Conservation (phyloP, 2,797 vertebrate species). For the Telmatherina bonti region DNA sequence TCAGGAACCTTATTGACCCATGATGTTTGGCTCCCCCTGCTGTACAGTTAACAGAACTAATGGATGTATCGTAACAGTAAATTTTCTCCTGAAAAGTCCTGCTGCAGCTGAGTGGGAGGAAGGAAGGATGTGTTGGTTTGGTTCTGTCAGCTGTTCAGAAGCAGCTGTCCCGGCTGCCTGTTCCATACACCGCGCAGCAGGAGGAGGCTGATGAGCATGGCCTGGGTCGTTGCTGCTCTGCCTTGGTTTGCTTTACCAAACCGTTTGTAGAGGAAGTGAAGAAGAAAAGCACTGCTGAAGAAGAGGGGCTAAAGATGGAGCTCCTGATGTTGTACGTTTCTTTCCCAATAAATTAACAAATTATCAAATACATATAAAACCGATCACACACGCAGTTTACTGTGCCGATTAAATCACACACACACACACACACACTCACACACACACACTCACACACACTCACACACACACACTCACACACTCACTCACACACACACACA, state of each 20-base stretch:
- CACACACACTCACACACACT: too few species aligned
- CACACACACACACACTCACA: too few species aligned
- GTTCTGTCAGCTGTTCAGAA: conserved; percentile 87
- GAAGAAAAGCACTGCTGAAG: conserved; percentile 53
- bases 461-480: too few species aligned
- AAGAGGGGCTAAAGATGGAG: conserved; percentile 85
- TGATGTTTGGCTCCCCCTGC: conserved; percentile 62
- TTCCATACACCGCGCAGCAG: conserved; percentile 89
- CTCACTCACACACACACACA: too few species aligned
- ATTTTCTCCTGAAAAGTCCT: conserved; percentile 78
- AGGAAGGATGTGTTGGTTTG: conserved; percentile 83
- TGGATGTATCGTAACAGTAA: conserved; percentile 1
- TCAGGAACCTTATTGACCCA: too few species aligned
- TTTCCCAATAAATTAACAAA: neutral
- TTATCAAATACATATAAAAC: too few species aligned
- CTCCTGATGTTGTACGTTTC: conserved; percentile 91
- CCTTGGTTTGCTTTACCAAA: conserved; percentile 84
- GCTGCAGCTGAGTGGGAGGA: conserved; percentile 83
- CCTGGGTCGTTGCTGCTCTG: conserved; percentile 87
- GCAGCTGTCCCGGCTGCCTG: conserved; percentile 88
- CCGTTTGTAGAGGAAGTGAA: conserved; percentile 88
- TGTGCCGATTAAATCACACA: too few species aligned
- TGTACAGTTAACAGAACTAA: conserved; percentile 31
- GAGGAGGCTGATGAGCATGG: conserved; percentile 85
- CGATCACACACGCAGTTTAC: too few species aligned